Percentiles rank a stretch among this genome's conserved stretches.
Evolutionary conservation across 2,888 invertebrate genomes (phyloP).

Genomic region (Invenusta paracnida): DNA sequence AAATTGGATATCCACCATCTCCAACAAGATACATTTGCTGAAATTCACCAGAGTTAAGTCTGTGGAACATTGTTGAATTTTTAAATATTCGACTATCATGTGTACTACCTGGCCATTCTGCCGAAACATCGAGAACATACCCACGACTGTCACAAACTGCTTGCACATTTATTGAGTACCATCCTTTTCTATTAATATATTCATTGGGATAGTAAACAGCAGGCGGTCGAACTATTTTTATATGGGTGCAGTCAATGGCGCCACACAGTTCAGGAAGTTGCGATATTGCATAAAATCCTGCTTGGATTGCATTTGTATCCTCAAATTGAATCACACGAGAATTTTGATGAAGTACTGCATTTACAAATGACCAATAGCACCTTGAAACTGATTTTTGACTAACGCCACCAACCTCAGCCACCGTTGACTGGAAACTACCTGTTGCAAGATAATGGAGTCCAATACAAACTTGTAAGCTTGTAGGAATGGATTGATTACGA

Average conservation of each 20-base stretch:
- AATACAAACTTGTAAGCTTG: conserved; percentile 14
- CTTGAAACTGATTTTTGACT: conserved; percentile 10
- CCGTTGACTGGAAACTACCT: conserved; percentile 12
- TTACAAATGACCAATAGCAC: conserved; percentile 15
- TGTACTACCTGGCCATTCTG: neutral
- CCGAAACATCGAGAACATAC: neutral
- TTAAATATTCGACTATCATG: conserved; percentile 14
- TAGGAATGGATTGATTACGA: neutral
- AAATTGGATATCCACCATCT: neutral
- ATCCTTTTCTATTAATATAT: conserved; percentile 20
- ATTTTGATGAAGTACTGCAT: neutral
- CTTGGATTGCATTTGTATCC: neutral
- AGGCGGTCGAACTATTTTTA: neutral
- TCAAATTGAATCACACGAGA: neutral
- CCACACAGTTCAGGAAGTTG: neutral
- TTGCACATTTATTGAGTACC: conserved; percentile 10
- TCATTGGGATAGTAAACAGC: neutral
- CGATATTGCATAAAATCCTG: neutral
- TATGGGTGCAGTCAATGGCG: conserved; percentile 8
- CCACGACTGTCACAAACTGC: neutral
- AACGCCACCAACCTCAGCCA: conserved; percentile 6
- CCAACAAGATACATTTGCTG: too few relatives aligned
- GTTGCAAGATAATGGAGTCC: conserved; percentile 14
- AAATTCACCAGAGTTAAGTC: too few relatives aligned
- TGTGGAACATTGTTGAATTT: neutral